Base-by-base conservation (phyloP, 2,113 vertebrate species). In the Lepus europaeus region DNA sequence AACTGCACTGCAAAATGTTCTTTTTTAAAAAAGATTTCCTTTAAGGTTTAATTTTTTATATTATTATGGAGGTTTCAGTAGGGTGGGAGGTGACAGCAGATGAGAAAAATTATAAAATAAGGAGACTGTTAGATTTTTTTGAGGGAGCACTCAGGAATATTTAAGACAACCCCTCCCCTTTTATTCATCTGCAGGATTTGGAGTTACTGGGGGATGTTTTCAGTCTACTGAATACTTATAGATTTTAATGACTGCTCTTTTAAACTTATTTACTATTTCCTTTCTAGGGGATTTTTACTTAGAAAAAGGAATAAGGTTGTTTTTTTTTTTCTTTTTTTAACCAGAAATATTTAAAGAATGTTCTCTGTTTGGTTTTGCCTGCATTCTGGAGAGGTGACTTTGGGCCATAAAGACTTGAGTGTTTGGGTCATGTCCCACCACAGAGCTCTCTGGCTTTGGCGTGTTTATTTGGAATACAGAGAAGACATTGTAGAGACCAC, bases 341-440 rank as follows among this genome's bases (percentile, higher is more conserved):
- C 33, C 74, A 89, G 70, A 97, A 96, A 85, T 93, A 96, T 95
- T 91, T 94, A 64, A 96, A 89, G 96, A 96, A 95, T 96, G 73
- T 4, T 78, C 78, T 90, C 59, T 87, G 36, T 72, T 84, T 90
- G 79, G 86, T 89, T 96, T 83, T 61, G 45, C 83, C 49, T 68
- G 14, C 70, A 66, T 95, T 96, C 74, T 95, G 79, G 76, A 0
- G 2, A 90, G 73, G 73, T 87, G 76, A 88, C 81, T 81, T 66
- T 39, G 56, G 91, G 39, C 68, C 53, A 87, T 94, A 84, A 94
- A 91, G 93, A 89, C 86, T 73, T 80, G 64, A 89, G 51, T 63
- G 86, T 87, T 94, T 80, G 87, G 80, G 53, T 96, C 53, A 6
- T 25, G 39, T 87, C 66, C 49, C 10, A 33, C 73, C 72, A 51